Conservation (phyloP, 1,140 invertebrate genomes). For the Bombus consobrinus region DNA sequence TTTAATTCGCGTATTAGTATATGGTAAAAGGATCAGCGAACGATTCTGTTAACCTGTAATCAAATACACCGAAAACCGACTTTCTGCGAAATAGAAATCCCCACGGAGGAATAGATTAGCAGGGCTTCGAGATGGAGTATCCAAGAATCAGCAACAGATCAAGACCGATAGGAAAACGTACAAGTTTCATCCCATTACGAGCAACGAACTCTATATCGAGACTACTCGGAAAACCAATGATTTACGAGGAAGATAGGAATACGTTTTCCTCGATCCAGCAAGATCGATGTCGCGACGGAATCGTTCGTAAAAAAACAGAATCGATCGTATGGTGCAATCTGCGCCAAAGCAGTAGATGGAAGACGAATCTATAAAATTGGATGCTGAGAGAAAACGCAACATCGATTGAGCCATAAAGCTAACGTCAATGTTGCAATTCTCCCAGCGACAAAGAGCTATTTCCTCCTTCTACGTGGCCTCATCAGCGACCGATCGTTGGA, state of each 20-base stretch:
- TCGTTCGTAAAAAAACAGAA: background rate
- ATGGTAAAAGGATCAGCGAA: background rate
- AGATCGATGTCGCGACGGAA: background rate
- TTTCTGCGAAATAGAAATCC: slow-evolving; percentile 10
- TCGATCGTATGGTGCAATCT: slow-evolving; percentile 10
- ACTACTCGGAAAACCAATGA: background rate
- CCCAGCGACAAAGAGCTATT: slow-evolving; percentile 32
- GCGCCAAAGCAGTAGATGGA: background rate
- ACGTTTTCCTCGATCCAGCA: background rate
- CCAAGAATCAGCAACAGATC: slow-evolving; percentile 20
- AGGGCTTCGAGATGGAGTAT: slow-evolving; percentile 25
- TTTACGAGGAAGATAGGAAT: background rate
- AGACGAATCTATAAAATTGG: slow-evolving; percentile 41
- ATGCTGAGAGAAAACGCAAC: slow-evolving; percentile 7
- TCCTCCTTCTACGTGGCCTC: slow-evolving; percentile 30
- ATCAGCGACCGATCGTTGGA: slow-evolving; percentile 29
- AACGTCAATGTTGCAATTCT: slow-evolving; percentile 26
- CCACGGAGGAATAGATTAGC: slow-evolving; percentile 6
- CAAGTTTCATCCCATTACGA: slow-evolving; percentile 40
- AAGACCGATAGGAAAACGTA: slow-evolving; percentile 21
- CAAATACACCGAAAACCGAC: background rate
- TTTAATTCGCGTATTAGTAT: too few relatives aligned
- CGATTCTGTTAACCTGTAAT: background rate
- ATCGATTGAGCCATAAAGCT: slow-evolving; percentile 16
- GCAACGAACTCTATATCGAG: background rate